Evolutionary conservation across 2,797 vertebrate species (phyloP).

Genomic region (Oceanodroma leucorhoa): DNA sequence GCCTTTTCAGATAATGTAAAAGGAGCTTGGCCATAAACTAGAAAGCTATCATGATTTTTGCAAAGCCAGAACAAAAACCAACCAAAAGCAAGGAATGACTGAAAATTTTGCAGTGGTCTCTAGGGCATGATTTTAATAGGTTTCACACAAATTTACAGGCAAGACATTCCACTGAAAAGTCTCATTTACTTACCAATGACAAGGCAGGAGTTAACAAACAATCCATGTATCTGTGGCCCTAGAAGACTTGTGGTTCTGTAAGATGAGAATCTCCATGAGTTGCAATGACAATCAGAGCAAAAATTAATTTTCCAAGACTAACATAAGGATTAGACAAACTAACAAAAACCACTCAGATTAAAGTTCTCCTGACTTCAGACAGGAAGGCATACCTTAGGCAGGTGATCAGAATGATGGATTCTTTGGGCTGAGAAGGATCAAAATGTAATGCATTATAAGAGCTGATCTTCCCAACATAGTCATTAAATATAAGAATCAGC

Average conservation of each 20-base stretch:
- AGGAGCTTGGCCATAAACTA: background rate
- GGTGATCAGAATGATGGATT: background rate
- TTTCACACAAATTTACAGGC: background rate
- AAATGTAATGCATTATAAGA: background rate
- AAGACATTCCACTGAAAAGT: background rate
- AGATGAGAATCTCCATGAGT: background rate
- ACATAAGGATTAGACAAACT: background rate
- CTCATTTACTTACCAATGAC: background rate
- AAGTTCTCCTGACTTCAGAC: background rate
- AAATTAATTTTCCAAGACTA: background rate
- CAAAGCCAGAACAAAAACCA: background rate
- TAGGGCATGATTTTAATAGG: background rate
- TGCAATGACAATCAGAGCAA: background rate
- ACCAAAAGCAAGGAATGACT: background rate
- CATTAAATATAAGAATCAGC: background rate
- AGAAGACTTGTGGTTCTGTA: background rate
- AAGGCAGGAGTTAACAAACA: background rate
- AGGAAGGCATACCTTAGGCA: background rate
- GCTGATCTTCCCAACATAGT: background rate
- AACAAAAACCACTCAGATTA: background rate
- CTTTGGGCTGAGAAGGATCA: background rate
- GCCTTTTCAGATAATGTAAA: background rate
- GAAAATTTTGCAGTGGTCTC: background rate
- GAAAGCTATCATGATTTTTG: background rate
- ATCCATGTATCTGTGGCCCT: background rate